Conservation (phyloP, 2,113 vertebrate species). For the Eleginops maclovinus region DNA sequence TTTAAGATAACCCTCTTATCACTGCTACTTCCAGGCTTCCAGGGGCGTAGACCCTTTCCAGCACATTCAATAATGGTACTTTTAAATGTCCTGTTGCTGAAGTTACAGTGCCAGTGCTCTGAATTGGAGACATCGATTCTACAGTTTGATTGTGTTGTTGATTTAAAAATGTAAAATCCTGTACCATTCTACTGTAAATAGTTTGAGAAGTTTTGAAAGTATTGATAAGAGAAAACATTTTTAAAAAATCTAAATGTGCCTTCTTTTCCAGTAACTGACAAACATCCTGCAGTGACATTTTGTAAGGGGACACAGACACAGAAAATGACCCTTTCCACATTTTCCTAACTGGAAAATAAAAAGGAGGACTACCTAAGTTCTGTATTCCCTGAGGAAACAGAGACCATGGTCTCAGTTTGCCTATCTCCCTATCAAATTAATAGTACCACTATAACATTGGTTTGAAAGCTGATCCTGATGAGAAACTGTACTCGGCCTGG, state of each 20-base stretch:
- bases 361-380: background rate
- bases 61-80: conserved; percentile 22
- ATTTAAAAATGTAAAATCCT: background rate
- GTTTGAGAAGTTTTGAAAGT: conserved; percentile 3
- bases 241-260: background rate
- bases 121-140: background rate
- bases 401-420: background rate
- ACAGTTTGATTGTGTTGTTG: background rate
- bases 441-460: conserved; percentile 33
- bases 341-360: background rate
- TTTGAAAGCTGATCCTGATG: conserved; percentile 75
- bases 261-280: background rate
- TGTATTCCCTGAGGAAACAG: background rate
- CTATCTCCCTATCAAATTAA: conserved; percentile 21
- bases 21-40: conserved; percentile 16
- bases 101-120: background rate
- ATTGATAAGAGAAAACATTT: conserved; percentile 10
- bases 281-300: background rate
- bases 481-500: conserved; percentile 63
- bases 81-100: conserved; percentile 20
- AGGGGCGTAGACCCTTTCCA: conserved; percentile 15
- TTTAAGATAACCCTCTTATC: conserved; percentile 50
- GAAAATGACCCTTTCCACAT: background rate
- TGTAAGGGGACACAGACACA: background rate
- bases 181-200: background rate